Conservation (phyloP, 2,113 vertebrate species). For the Calonectris borealis region DNA sequence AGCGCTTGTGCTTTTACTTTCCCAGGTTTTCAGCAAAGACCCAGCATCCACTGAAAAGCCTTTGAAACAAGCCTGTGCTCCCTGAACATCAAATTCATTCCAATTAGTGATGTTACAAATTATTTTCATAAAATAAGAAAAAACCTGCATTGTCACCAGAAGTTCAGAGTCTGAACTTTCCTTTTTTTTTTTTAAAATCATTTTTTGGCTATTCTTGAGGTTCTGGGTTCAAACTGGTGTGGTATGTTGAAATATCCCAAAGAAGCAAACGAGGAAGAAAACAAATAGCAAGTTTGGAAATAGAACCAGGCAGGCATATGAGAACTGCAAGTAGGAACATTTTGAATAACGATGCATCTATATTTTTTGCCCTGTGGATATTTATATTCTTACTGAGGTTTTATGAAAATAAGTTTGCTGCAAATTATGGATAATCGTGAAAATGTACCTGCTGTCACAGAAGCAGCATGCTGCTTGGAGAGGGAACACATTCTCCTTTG, state of each 20-base stretch:
- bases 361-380: not conserved
- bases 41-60: not conserved
- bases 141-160: not conserved
- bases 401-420: conserved; percentile 13
- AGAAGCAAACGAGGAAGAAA: not conserved
- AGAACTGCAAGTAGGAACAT: not conserved
- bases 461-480: not conserved
- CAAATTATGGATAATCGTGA: not conserved
- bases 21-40: not conserved
- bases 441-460: conserved; percentile 1
- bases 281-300: not conserved
- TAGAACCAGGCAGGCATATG: not conserved
- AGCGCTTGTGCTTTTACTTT: not conserved
- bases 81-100: not conserved
- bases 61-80: not conserved
- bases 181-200: too few species aligned
- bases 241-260: not conserved
- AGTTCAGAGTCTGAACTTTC: not conserved
- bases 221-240: not conserved
- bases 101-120: not conserved
- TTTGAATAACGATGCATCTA: not conserved
- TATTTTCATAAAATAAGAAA: not conserved
- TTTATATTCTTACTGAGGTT: not conserved
- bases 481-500: not conserved
- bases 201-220: not conserved